phyloP scores from a whole-genome alignment of 2,888 invertebrate genomes.

The Lucinisca nassula region DNA sequence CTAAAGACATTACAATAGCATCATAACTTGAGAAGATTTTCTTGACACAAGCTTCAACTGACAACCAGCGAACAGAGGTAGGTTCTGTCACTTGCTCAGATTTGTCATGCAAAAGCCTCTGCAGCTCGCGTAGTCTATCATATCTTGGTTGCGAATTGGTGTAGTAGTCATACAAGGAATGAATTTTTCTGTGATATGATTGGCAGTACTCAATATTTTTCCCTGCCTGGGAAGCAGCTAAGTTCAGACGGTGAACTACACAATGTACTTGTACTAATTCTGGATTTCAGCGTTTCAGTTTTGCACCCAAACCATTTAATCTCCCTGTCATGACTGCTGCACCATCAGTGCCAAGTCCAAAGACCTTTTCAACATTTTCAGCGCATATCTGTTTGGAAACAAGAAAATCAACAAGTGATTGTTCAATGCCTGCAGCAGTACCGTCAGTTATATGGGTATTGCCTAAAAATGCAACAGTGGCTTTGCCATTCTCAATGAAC shows the following conservation, averaged over 20 bases:
- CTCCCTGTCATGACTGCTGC: slow-evolving; percentile 41
- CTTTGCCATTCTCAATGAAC: neutral
- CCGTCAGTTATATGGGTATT: neutral
- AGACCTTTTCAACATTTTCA: neutral
- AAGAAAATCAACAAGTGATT: slow-evolving; percentile 29
- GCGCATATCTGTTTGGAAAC: neutral
- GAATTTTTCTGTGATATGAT: slow-evolving; percentile 31
- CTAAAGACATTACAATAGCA: slow-evolving; percentile 25
- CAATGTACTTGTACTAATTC: slow-evolving; percentile 48
- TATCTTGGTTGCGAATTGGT: slow-evolving; percentile 39
- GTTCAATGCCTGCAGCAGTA: slow-evolving; percentile 32
- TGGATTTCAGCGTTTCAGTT: slow-evolving; percentile 31
- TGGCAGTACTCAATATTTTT: slow-evolving; percentile 37
- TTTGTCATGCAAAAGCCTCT: slow-evolving; percentile 29
- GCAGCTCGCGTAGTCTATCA: slow-evolving; percentile 49
- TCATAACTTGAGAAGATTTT: slow-evolving; percentile 24
- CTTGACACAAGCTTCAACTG: slow-evolving; percentile 30
- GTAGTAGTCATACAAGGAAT: slow-evolving; percentile 49
- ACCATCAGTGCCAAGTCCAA: slow-evolving; percentile 37
- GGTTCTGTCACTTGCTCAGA: slow-evolving; percentile 35
- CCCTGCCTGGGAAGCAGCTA: slow-evolving; percentile 60
- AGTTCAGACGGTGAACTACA: slow-evolving; percentile 54
- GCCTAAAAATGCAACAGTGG: neutral
- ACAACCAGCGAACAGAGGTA: slow-evolving; percentile 40
- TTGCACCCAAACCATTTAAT: slow-evolving; percentile 36